Base-by-base conservation (phyloP, 2,888 invertebrate species). In the Eupithecia subfuscata region DNA sequence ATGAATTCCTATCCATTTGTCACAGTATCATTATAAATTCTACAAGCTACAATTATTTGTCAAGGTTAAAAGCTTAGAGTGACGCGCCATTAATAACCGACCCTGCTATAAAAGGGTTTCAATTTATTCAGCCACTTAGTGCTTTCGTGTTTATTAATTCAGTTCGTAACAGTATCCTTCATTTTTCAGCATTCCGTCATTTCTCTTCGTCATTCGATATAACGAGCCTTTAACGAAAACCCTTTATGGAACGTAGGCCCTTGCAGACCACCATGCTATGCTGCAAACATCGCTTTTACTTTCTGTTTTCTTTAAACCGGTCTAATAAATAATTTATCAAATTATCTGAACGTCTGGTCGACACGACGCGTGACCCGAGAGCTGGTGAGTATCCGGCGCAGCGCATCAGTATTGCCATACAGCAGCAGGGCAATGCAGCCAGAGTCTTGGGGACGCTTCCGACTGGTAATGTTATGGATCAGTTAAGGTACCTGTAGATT, bases 161-260 rank as follows among this genome's bases (percentile, higher is more conserved):
- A 60, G 72, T 70, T 70, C 69, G 71, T 77, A 77, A 75, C 73
- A 68, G 56, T 68, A 76, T 73, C 78, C 75, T 73, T 75, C 69
- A 76, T 74, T 78, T 79, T 76, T 65, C 68, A 78, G 60, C 64
- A 68, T 73, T 67, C 67, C 30, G 63, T 74, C 52, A 75, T 78
- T 80, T 76, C 76, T 78, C 78, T 77, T 74, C 78, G 78, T 80
- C 78, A 80, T 78, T 77, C 71, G 37, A 69, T 48, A 71, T 81
- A 79, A 79, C 77, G 78, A 80, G 78, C 70, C 71, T 69, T 75
- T 73, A 74, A 75, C 74, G 72, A 71, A 78, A 74, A 76, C 63
- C 68, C 69, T 75, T 72, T 64, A 72, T 60, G 68, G 48, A 48
- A 75, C 43, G 34, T 25, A 30, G 16, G 69, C 60, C 43, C 64